Evolutionary conservation across 2,888 invertebrate species (phyloP).

Genomic region (Tigriopus californicus): DNA sequence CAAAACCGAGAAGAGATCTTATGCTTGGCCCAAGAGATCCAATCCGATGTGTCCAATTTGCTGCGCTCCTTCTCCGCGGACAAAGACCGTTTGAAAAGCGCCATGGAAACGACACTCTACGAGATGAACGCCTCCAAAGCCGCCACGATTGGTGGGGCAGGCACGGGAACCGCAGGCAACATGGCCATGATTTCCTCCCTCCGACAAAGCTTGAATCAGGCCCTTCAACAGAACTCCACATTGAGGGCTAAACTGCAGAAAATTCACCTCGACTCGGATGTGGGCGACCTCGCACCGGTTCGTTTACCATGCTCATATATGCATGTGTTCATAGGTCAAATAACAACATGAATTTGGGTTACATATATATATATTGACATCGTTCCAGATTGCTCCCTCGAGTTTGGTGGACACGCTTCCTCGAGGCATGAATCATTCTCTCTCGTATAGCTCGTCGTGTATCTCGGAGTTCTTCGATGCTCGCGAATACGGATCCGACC

Average conservation of each 20-base stretch:
- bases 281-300: constrained; percentile 30
- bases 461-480: constrained; percentile 64
- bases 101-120: constrained; percentile 29
- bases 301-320: constrained; percentile 6
- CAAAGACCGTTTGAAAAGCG: constrained; percentile 42
- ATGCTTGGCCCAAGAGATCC: neutral
- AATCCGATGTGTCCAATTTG: constrained; percentile 16
- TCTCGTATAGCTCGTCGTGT: constrained; percentile 55
- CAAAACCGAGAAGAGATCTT: constrained; percentile 1
- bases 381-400: no score
- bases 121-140: constrained; percentile 9
- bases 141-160: no score
- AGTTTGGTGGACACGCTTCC: no score
- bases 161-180: constrained; percentile 22
- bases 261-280: constrained; percentile 28
- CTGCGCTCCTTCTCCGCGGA: constrained; percentile 28
- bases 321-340: no score
- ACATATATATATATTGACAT: no score
- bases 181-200: constrained; percentile 34
- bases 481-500: constrained; percentile 35
- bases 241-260: constrained; percentile 33
- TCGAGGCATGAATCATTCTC: constrained; percentile 30
- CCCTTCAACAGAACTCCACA: constrained; percentile 54
- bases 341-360: no score
- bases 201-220: constrained; percentile 41